Conservation (phyloP, 2,113 vertebrate species). For the Etheostoma cragini region DNA sequence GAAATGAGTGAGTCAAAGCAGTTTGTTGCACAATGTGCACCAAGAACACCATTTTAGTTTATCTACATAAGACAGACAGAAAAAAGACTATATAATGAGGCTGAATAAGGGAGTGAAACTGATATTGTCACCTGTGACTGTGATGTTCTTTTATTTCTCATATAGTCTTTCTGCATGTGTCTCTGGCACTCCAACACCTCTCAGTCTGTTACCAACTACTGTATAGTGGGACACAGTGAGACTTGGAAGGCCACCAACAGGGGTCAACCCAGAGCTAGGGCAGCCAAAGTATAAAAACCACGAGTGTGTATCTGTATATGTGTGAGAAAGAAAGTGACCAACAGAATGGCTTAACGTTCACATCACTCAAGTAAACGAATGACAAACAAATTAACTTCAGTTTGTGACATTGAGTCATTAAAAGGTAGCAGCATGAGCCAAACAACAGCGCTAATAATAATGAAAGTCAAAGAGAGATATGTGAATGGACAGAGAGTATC, state of each 20-base stretch:
- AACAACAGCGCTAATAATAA: conserved; percentile 7
- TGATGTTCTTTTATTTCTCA: background rate
- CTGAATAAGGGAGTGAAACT: conserved; percentile 6
- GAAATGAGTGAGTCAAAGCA: conserved; percentile 60
- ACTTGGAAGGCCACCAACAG: conserved; percentile 51
- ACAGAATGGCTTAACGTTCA: background rate
- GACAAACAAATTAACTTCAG: conserved; percentile 44
- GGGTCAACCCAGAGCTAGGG: conserved; percentile 32
- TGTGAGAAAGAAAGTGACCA: conserved; percentile 3
- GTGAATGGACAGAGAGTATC: conserved; percentile 6
- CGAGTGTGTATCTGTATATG: background rate
- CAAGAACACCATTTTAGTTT: conserved; percentile 18
- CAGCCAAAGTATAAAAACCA: conserved; percentile 40
- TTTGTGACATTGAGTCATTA: conserved; percentile 15
- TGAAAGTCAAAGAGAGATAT: background rate
- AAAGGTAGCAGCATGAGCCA: conserved; percentile 29
- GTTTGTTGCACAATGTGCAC: conserved; percentile 54
- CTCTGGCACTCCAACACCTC: conserved; percentile 3
- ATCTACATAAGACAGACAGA: conserved; percentile 3
- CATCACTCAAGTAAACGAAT: conserved; percentile 2
- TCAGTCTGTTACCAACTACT: conserved; percentile 2
- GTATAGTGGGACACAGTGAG: conserved; percentile 14
- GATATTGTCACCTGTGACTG: background rate
- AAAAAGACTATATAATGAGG: background rate
- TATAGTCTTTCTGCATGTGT: background rate